Conservation (phyloP, 2,113 vertebrate species). For the Ifrita kowaldi region DNA sequence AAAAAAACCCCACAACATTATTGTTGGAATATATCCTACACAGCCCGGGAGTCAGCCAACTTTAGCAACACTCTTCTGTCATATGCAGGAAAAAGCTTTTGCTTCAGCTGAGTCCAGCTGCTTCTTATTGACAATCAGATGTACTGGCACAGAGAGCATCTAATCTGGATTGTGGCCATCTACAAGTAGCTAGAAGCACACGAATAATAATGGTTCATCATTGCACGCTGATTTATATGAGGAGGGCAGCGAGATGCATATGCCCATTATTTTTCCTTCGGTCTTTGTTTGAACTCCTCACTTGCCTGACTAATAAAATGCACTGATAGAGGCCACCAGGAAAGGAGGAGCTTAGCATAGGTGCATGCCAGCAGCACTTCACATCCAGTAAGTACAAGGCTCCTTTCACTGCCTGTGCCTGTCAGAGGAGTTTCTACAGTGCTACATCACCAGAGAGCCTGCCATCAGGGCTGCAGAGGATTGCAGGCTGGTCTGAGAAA, state of each 20-base stretch:
- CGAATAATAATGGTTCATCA: neutral
- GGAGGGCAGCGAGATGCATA: neutral
- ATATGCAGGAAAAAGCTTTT: constrained; percentile 27
- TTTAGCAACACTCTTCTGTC: constrained; percentile 28
- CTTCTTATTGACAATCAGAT: constrained; percentile 38
- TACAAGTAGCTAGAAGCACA: constrained; percentile 12
- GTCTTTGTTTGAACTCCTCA: neutral
- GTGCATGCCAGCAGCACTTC: neutral
- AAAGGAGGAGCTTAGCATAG: neutral
- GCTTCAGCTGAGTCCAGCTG: constrained; percentile 45
- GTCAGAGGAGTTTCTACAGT: neutral
- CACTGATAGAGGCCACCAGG: neutral
- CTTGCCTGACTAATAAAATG: neutral
- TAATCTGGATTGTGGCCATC: constrained; percentile 21
- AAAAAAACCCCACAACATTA: neutral
- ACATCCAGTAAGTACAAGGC: neutral
- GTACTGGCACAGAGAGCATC: constrained; percentile 13
- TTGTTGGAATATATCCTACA: neutral
- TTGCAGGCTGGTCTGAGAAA: neutral
- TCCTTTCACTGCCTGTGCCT: neutral
- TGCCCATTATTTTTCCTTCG: neutral
- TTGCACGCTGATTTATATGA: neutral
- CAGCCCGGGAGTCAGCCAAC: neutral
- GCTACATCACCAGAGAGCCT: neutral
- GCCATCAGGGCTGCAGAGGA: neutral